phyloP scores from a whole-genome alignment of 2,113 vertebrate species.

The Microtus montanus region DNA sequence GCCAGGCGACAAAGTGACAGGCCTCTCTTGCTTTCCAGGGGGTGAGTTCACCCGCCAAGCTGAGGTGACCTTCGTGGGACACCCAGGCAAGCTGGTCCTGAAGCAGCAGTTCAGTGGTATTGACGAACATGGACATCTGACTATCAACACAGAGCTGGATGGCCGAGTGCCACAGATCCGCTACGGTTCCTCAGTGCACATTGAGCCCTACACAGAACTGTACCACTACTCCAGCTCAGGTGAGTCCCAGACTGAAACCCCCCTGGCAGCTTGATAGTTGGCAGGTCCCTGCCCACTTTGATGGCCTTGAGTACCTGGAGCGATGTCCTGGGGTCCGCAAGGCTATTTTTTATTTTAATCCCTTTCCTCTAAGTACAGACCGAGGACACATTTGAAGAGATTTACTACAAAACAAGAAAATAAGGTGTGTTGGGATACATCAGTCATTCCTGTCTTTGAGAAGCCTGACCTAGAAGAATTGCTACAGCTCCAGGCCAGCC shows the following conservation, averaged over 20 bases:
- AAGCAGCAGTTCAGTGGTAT: conserved; percentile 93
- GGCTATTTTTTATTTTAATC: too few species aligned
- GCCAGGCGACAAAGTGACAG: background rate
- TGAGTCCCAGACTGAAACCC: conserved; percentile 64
- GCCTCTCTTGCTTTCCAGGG: conserved; percentile 83
- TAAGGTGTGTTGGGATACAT: background rate
- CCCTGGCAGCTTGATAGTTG: background rate
- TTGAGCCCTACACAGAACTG: conserved; percentile 92
- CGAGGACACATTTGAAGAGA: background rate
- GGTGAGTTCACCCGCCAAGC: conserved; percentile 92
- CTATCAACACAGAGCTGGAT: conserved; percentile 92
- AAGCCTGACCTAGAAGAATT: background rate
- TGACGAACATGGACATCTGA: conserved; percentile 94
- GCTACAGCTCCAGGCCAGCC: background rate
- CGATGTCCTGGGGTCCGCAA: background rate
- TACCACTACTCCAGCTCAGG: conserved; percentile 91
- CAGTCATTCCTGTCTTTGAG: background rate
- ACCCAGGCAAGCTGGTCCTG: conserved; percentile 90
- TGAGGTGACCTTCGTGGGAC: conserved; percentile 91
- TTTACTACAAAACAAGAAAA: background rate
- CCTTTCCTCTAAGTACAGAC: background rate
- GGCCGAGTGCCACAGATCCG: conserved; percentile 90
- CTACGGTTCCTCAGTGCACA: conserved; percentile 86
- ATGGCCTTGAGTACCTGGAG: too few species aligned
- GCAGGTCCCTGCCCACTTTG: rapidly evolving